These are phyloP conservation scores for Pteromalus puparum DNA, from an alignment of 1,140 invertebrate species.

Conservation along the genomic window DNA sequence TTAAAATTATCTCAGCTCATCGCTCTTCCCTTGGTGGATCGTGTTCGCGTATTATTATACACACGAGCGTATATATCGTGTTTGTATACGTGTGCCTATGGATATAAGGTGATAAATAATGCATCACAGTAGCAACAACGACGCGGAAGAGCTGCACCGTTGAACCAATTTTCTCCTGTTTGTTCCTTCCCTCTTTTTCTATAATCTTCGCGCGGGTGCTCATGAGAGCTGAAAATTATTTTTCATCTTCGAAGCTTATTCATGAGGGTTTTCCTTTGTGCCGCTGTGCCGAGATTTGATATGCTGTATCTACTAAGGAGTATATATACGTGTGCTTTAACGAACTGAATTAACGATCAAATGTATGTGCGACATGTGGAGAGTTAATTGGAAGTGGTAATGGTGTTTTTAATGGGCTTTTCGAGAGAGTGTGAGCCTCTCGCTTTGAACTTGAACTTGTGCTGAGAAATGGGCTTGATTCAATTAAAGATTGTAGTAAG, in stretches of 20 bases:
- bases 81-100: neutral
- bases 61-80: neutral
- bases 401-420: neutral
- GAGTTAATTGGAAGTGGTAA: slow-evolving; percentile 1
- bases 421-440: neutral
- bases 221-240: neutral
- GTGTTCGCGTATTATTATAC: slow-evolving; percentile 10
- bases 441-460: neutral
- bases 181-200: neutral
- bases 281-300: neutral
- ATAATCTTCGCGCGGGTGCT: neutral
- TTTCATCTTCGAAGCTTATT: slow-evolving; percentile 1
- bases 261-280: neutral
- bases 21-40: slow-evolving; percentile 9
- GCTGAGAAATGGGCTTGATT: neutral
- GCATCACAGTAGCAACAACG: neutral
- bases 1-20: slow-evolving; percentile 41
- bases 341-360: neutral
- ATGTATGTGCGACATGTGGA: neutral
- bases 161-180: slow-evolving; percentile 28
- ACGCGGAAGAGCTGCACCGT: slow-evolving; percentile 12
- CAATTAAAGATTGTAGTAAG: neutral
- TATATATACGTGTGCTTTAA: neutral
- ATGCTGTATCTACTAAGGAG: neutral
- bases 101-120: slow-evolving; percentile 32